These are phyloP conservation scores for Caenorhabditis drosophilae DNA, from an alignment of 2,888 invertebrate genomes.

Conservation along the genomic window DNA sequence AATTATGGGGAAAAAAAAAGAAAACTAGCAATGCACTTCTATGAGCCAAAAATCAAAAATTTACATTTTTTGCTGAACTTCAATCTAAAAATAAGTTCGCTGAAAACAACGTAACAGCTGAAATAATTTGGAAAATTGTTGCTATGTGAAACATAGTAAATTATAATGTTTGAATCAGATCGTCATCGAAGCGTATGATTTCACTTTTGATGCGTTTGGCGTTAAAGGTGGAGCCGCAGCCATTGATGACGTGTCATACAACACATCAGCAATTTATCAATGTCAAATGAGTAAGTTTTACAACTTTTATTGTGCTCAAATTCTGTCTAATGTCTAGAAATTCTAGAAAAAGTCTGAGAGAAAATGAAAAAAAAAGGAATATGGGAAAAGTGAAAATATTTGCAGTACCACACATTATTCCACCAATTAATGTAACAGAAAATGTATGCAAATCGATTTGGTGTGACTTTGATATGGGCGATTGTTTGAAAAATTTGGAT, in stretches of 20 bases:
- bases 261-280: slow-evolving; percentile 45
- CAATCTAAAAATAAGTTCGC: neutral
- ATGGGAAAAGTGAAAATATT: neutral
- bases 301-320: no score
- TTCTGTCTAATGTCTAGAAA: no score
- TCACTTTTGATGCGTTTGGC: slow-evolving; percentile 58
- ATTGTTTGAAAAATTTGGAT: slow-evolving; percentile 31
- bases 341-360: no score
- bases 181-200: slow-evolving; percentile 60
- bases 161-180: slow-evolving; percentile 41
- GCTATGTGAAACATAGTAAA: no score
- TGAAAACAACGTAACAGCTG: neutral
- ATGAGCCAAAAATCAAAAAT: neutral
- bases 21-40: no score
- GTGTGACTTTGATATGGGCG: slow-evolving; percentile 55
- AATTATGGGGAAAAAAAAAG: no score
- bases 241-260: slow-evolving; percentile 59
- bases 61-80: neutral
- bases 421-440: slow-evolving; percentile 30
- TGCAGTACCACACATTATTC: slow-evolving; percentile 55
- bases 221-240: slow-evolving; percentile 59
- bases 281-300: slow-evolving; percentile 44
- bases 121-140: no score
- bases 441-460: slow-evolving; percentile 41
- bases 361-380: neutral